Evolutionary conservation across 1,140 invertebrate genomes (phyloP).

Genomic region (roundworm (Caenorhabditis elegans)): WBcel235 BX284606.5:9613001-9613500

Average conservation of each 20-base stretch:
- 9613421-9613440: too few species aligned
- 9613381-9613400: too few species aligned
- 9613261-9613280: not conserved
- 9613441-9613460: too few species aligned
- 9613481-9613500: too few species aligned
- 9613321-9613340: conserved; percentile 53
- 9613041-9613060: not conserved
- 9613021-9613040: not conserved
- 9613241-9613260: not conserved
- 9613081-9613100: conserved; percentile 29
- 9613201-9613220: not conserved
- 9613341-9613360: conserved; percentile 25
- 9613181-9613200: too few species aligned
- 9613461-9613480: too few species aligned
- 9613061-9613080: not conserved
- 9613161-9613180: not conserved
- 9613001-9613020: not conserved
- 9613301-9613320: conserved; percentile 43
- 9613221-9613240: not conserved
- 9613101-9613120: not conserved
- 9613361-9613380: too few species aligned
- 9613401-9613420: too few species aligned
- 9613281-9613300: not conserved
- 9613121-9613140: not conserved
- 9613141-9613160: not conserved